Evolutionary conservation across 1,140 invertebrate species (phyloP), one percentile per base, ranked within the genome.

Genomic region (Atta texana): DNA sequence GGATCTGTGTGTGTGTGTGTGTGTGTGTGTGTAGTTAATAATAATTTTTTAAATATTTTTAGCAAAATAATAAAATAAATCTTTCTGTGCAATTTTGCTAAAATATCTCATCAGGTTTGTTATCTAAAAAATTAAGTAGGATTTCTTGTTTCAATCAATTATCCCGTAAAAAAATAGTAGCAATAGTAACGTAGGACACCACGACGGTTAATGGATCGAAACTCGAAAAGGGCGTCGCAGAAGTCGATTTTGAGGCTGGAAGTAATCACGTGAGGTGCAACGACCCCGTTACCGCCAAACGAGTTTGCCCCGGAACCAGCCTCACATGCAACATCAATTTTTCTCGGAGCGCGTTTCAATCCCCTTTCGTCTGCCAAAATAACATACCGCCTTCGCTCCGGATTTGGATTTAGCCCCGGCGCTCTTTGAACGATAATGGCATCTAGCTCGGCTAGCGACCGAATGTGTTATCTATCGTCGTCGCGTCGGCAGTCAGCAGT

Each of bases 191-290:
- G 8, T 44, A 44, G 39, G 39, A 44, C 39, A 44, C 39, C 39
- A 3, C 24, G 66, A 82, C 55, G 69, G 24, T 75, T 75, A 75
- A 84, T 61, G 69, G n/a, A 51, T 84, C 69, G 69, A 74, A 74
- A 74, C 80, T 74, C 53, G 80, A 84, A 84, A 84, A 75, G 80
- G 57, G 68, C 68, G 68, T 82, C 80, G 68, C 68, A 39, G 14
- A 49, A 72, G 31, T 72, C 24, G 69, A 84, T 84, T 84, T 84
- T 75, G 80, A 61, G 71, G 68, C 72, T 57, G 28, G 21, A 21
- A 55, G 21, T 51, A 14, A 82, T 82, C 53, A 72, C 78, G 68
- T 3, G 51, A 10, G 7, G 68, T 34, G 80, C 80, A 75, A 75
- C 69, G 69, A 84, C 57, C 80, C 69, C 78, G 53, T 80, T 80